phyloP scores from a whole-genome alignment of 2,113 vertebrate genomes.

The Sapayoa aenigma region DNA sequence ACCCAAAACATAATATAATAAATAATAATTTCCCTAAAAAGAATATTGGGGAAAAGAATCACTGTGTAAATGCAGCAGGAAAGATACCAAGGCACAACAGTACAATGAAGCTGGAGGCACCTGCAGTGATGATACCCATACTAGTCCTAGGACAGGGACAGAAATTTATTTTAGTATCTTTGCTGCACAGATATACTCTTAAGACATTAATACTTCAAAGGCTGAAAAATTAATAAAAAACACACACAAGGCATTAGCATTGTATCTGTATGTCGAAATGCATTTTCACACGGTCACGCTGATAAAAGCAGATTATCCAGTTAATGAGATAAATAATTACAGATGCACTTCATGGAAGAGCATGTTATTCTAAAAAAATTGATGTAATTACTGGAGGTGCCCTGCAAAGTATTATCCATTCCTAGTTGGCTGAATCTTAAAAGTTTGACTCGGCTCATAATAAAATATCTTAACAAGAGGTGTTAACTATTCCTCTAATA shows the following conservation, averaged over 20 bases:
- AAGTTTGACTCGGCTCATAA: not conserved
- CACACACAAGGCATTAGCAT: not conserved
- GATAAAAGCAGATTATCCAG: conserved; percentile 28
- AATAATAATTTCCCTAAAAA: not conserved
- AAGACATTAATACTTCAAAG: not conserved
- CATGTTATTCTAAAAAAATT: conserved; percentile 20
- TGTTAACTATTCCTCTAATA: not conserved
- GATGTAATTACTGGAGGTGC: conserved; percentile 12
- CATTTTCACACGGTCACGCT: conserved; percentile 26
- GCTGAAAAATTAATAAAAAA: not conserved
- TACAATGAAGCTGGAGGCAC: not conserved
- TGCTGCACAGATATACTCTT: not conserved
- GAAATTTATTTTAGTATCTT: conserved; percentile 4
- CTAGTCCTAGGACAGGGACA: not conserved
- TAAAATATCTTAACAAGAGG: not conserved
- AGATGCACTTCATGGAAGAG: conserved; percentile 9
- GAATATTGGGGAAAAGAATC: not conserved
- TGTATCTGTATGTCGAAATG: not conserved
- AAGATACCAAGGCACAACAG: not conserved
- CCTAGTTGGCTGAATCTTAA: not conserved
- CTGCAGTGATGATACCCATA: not conserved
- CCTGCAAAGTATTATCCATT: not conserved
- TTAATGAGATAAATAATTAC: conserved; percentile 50
- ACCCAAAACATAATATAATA: not conserved
- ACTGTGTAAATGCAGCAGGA: not conserved